Conservation (phyloP, 2,888 invertebrate genomes). For the Nineta flava region DNA sequence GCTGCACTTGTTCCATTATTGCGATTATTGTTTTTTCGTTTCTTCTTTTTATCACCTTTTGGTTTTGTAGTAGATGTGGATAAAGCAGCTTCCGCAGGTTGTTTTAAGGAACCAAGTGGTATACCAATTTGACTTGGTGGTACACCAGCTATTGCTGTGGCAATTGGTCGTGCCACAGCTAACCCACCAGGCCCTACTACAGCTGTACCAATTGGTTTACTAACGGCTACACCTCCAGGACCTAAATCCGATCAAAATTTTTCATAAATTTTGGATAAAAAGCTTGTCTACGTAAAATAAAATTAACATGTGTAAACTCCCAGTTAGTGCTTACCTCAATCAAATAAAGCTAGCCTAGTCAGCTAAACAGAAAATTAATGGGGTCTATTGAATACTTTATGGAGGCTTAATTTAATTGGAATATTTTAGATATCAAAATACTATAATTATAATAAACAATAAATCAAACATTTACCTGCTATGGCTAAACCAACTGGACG, state of each 20-base stretch:
- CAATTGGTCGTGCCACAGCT: constrained; percentile 53
- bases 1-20: background rate
- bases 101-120: constrained; percentile 21
- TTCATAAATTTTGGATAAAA: background rate
- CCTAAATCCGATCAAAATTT: constrained; percentile 32
- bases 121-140: constrained; percentile 31
- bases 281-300: background rate
- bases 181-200: constrained; percentile 51
- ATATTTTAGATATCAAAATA: too few relatives aligned
- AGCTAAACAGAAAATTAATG: too few relatives aligned
- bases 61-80: constrained; percentile 4
- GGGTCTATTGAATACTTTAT: too few relatives aligned
- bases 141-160: constrained; percentile 59
- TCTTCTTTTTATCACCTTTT: constrained; percentile 1
- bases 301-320: too few relatives aligned
- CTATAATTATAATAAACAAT: too few relatives aligned
- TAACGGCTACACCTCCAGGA: constrained; percentile 52
- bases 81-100: constrained; percentile 14
- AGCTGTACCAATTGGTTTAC: constrained; percentile 54
- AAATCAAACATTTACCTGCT: too few relatives aligned
- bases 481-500: constrained; percentile 47
- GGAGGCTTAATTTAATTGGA: background rate
- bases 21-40: constrained; percentile 2
- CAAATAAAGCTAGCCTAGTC: too few relatives aligned
- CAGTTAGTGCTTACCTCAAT: too few relatives aligned